Conservation (phyloP, 2,797 vertebrate genomes). For the Ptychadena robeensis region DNA sequence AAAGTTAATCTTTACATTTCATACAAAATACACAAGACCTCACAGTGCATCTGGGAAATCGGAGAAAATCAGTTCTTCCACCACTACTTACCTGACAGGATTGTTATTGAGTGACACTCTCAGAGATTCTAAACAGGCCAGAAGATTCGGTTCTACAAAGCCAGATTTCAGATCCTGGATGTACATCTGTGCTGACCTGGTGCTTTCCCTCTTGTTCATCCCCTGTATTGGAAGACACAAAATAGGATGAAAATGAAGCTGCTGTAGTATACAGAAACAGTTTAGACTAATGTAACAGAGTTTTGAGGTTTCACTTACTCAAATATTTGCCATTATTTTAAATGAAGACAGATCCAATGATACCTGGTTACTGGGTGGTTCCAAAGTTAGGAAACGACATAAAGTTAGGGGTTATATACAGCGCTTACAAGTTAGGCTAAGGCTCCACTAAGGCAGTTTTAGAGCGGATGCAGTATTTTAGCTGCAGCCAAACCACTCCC, state of each 20-base stretch:
- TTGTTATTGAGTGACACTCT: slow-evolving; percentile 92
- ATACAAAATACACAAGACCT: too few relatives aligned
- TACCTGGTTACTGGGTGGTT: too few relatives aligned
- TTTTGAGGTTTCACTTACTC: neutral
- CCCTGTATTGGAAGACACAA: slow-evolving; percentile 71
- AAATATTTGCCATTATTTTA: neutral
- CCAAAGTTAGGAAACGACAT: too few relatives aligned
- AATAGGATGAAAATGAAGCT: too few relatives aligned
- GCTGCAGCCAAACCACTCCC: too few relatives aligned
- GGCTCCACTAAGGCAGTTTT: too few relatives aligned
- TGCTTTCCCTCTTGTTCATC: slow-evolving; percentile 86
- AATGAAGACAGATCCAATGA: too few relatives aligned
- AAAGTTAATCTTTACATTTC: too few relatives aligned
- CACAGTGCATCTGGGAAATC: neutral
- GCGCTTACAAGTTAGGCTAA: too few relatives aligned
- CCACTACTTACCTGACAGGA: slow-evolving; percentile 84
- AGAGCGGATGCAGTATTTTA: too few relatives aligned
- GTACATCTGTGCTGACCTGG: slow-evolving; percentile 85
- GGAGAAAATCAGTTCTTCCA: neutral
- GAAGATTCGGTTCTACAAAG: slow-evolving; percentile 77
- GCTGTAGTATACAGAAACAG: neutral
- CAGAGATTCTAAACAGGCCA: slow-evolving; percentile 87
- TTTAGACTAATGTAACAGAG: too few relatives aligned
- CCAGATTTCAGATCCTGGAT: slow-evolving; percentile 88
- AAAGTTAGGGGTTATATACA: neutral